These are phyloP conservation scores for Heliothis subflexa DNA, from an alignment of 1,140 invertebrate species.

Conservation along the genomic window DNA sequence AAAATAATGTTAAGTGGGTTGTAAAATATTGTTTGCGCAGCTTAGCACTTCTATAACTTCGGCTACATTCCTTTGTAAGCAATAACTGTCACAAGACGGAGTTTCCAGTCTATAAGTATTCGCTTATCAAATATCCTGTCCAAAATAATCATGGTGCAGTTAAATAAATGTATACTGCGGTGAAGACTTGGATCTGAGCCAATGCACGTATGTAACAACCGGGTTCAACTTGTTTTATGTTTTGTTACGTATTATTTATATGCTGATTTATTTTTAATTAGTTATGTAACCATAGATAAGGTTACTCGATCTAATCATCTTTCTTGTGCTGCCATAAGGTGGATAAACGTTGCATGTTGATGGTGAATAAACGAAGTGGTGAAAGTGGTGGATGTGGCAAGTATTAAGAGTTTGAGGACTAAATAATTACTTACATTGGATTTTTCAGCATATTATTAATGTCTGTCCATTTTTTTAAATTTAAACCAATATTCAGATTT, in stretches of 20 bases:
- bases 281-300: not conserved
- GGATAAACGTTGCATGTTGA: too few relatives aligned
- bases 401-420: too few relatives aligned
- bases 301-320: too few relatives aligned
- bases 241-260: conserved; percentile 34
- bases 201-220: conserved; percentile 40
- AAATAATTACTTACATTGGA: too few relatives aligned
- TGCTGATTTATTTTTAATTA: conserved; percentile 22
- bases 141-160: conserved; percentile 25
- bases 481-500: too few relatives aligned
- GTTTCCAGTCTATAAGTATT: not conserved
- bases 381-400: too few relatives aligned
- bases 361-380: too few relatives aligned
- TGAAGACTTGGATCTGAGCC: conserved; percentile 44
- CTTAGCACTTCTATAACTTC: conserved; percentile 2
- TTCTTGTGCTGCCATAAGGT: not conserved
- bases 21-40: too few relatives aligned
- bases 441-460: too few relatives aligned
- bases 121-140: conserved; percentile 38
- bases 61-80: not conserved
- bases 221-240: conserved; percentile 31
- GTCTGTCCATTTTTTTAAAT: too few relatives aligned
- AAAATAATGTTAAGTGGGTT: too few relatives aligned
- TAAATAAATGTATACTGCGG: conserved; percentile 30
- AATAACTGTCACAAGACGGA: not conserved